Evolutionary conservation across 2,888 invertebrate genomes (phyloP).

Genomic region (Atherix ibis): DNA sequence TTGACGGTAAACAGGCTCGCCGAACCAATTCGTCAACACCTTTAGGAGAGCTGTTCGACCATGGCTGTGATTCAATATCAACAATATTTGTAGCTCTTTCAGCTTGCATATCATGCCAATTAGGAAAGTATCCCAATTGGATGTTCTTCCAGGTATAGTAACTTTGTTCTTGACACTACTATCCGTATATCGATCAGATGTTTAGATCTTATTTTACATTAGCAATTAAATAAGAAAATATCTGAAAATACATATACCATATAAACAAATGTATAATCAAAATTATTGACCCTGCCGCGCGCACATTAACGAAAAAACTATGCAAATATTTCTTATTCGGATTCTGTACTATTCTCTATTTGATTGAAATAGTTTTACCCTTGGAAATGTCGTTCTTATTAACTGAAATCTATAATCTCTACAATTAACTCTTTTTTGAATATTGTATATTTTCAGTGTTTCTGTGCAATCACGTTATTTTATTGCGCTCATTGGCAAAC

Average conservation of each 20-base stretch:
- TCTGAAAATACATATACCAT: too few relatives aligned
- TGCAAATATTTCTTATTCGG: too few relatives aligned
- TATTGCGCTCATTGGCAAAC: slow-evolving; percentile 99
- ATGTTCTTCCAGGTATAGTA: slow-evolving; percentile 69
- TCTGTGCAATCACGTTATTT: slow-evolving; percentile 87
- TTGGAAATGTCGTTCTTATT: too few relatives aligned
- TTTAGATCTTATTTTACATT: too few relatives aligned
- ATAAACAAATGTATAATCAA: too few relatives aligned
- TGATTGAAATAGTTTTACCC: too few relatives aligned
- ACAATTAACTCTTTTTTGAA: neutral
- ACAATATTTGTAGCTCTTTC: slow-evolving; percentile 96
- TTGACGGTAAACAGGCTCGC: slow-evolving; percentile 97
- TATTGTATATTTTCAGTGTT: slow-evolving; percentile 47
- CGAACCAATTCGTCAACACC: slow-evolving; percentile 84
- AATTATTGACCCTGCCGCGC: too few relatives aligned
- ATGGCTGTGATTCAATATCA: slow-evolving; percentile 97
- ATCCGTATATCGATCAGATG: too few relatives aligned
- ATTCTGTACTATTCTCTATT: too few relatives aligned
- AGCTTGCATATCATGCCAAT: slow-evolving; percentile 83
- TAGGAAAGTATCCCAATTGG: slow-evolving; percentile 84
- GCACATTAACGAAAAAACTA: too few relatives aligned
- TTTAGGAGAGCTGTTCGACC: slow-evolving; percentile 95
- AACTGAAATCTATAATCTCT: slow-evolving; percentile 2
- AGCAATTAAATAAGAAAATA: too few relatives aligned
- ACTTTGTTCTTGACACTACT: too few relatives aligned